Conservation (phyloP, 1,140 invertebrate genomes). For the Lepidurus packardi region DNA sequence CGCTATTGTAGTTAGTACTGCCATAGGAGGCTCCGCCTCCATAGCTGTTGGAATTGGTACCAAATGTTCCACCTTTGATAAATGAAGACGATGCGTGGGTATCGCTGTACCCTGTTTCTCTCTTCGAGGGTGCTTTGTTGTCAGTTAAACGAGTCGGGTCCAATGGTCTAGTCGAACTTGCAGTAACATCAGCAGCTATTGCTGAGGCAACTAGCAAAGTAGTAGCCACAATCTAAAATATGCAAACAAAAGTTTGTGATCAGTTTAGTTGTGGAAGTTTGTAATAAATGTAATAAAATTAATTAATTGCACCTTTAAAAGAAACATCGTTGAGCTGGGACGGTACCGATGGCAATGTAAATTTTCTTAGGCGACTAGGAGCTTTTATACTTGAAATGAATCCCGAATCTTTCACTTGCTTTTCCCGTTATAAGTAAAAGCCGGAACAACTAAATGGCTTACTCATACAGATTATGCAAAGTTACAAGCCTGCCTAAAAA, state of each 20-base stretch:
- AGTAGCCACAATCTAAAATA: background rate
- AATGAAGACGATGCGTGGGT: background rate
- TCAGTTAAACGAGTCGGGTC: background rate
- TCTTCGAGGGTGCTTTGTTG: background rate
- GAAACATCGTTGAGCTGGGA: background rate
- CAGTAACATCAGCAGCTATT: background rate
- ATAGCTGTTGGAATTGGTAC: background rate
- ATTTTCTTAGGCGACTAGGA: background rate
- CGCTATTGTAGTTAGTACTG: background rate
- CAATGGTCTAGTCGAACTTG: background rate
- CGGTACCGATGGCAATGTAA: background rate
- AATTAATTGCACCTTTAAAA: background rate
- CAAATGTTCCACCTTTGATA: background rate
- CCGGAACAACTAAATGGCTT: background rate
- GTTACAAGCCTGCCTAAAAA: background rate
- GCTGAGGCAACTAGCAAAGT: background rate
- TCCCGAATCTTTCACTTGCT: background rate
- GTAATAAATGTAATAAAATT: background rate
- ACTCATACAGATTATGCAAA: background rate
- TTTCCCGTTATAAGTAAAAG: slow-evolving; percentile 7
- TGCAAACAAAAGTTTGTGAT: background rate
- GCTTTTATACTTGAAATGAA: background rate
- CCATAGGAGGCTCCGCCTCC: background rate
- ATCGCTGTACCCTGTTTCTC: background rate
- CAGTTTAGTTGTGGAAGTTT: background rate